These are phyloP conservation scores for Suncus etruscus DNA, from an alignment of 2,113 vertebrate species.

Conservation along the genomic window DNA sequence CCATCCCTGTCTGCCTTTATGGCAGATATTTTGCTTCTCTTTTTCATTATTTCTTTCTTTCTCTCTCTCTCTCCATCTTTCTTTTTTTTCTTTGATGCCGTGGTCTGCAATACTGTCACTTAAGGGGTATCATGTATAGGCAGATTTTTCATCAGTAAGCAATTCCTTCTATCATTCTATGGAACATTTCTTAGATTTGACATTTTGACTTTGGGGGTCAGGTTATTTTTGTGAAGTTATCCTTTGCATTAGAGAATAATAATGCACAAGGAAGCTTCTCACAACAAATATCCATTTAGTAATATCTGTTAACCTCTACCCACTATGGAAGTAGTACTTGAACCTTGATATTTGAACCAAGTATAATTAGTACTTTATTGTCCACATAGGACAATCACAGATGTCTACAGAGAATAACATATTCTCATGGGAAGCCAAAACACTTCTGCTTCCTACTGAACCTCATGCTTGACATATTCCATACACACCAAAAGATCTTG, in stretches of 20 bases:
- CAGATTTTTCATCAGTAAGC: neutral
- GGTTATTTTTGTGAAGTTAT: neutral
- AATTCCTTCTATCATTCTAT: neutral
- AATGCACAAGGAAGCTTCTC: no score
- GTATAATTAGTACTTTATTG: neutral
- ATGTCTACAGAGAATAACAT: neutral
- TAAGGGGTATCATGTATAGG: neutral
- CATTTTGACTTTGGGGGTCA: neutral
- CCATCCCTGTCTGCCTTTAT: no score
- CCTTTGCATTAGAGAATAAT: neutral
- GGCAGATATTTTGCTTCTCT: no score
- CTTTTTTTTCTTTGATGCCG: no score
- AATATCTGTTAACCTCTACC: no score
- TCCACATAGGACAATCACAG: neutral
- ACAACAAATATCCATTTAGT: no score
- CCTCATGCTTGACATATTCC: neutral
- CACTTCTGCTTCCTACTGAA: neutral
- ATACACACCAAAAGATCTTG: constrained; percentile 1
- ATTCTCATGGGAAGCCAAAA: neutral
- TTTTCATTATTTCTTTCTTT: no score
- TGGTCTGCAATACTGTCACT: no score
- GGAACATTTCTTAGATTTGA: constrained; percentile 23
- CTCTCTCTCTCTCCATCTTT: no score
- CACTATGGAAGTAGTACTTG: no score
- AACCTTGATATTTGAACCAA: no score